phyloP scores from a whole-genome alignment of 2,888 invertebrate genomes.

The Hydraecia micacea region DNA sequence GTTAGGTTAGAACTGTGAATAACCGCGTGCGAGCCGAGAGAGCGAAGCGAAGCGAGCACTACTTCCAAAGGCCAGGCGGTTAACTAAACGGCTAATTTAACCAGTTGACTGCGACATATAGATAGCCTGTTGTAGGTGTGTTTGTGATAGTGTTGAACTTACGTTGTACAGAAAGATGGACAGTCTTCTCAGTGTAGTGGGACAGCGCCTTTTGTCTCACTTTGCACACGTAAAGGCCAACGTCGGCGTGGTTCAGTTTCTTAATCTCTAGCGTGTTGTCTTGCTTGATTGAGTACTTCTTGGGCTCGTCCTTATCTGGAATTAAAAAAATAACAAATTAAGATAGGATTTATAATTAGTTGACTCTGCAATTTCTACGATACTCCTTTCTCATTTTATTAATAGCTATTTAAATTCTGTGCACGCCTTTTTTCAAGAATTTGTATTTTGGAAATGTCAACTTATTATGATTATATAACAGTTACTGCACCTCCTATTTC shows the following conservation, averaged over 20 bases:
- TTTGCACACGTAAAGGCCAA: constrained; percentile 84
- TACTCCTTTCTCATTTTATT: background rate
- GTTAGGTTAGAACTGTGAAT: too few relatives aligned
- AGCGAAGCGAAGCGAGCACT: too few relatives aligned
- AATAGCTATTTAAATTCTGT: background rate
- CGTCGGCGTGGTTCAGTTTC: constrained; percentile 81
- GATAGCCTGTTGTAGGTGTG: background rate
- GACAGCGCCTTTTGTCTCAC: constrained; percentile 83
- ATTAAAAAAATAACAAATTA: background rate
- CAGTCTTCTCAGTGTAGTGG: constrained; percentile 81
- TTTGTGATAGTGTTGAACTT: constrained; percentile 66
- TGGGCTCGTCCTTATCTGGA: constrained; percentile 72
- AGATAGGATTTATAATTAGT: background rate
- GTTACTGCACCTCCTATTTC: too few relatives aligned
- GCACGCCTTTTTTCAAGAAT: background rate
- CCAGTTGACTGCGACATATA: too few relatives aligned
- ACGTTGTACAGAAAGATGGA: constrained; percentile 83
- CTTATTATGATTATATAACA: too few relatives aligned
- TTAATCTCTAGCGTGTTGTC: constrained; percentile 81
- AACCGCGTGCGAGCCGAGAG: too few relatives aligned
- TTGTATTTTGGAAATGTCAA: too few relatives aligned
- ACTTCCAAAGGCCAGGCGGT: too few relatives aligned
- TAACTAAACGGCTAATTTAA: too few relatives aligned
- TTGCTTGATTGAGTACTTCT: constrained; percentile 76
- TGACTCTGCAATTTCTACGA: background rate